Base-by-base conservation (phyloP, 2,797 vertebrate genomes). In the Prionace glauca region DNA sequence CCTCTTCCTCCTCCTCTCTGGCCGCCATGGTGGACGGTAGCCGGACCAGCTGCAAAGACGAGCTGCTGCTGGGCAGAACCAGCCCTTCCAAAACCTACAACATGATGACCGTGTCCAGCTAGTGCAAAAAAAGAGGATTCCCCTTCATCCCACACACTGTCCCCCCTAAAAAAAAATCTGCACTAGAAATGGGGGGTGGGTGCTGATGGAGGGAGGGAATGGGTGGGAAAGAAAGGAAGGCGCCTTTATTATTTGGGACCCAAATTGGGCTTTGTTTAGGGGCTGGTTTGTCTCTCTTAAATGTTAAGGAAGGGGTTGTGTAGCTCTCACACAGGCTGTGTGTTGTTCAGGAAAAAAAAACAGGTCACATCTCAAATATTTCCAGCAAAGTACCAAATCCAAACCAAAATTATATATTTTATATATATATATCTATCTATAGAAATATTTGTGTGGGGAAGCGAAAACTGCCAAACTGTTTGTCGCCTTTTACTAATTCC, bases 51-150 rank as follows among this genome's bases (percentile, higher is more conserved):
- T 99, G 99, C 98, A 99, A 99, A 98, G 99, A 99, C 97, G 99
- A 99, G 98, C 98, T 99, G 97, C 98, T 99, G 98, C 97, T 99
- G 98, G 98, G 98, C 96, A 98, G 99, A 98, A 98, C 98, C 97
- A 99, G 98, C 97, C 99, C 99, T 96, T 98, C 99, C 97, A 99
- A 99, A 98, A 97, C 98, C 97, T 99, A 99, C 98, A 99, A 98
- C 97, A 99, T 99, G 98, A 99, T 99, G 99, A 99, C 99, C 97
- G 99, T 99, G 98, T 99, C 99, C 96, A 98, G 99, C 98, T 99
- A 99, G 98, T 98, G 99, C 99, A 98, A 98, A 98, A 77, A 29
- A 72, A 32, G 29, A 10, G 29, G 11, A 10, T 1, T 2, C 29
- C 29, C 26, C 71, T 2, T 22, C 22, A 98, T 98, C 98, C 98